These are phyloP conservation scores for Rhinoraja longicauda DNA, from an alignment of 2,797 vertebrate species.

Conservation along the genomic window DNA sequence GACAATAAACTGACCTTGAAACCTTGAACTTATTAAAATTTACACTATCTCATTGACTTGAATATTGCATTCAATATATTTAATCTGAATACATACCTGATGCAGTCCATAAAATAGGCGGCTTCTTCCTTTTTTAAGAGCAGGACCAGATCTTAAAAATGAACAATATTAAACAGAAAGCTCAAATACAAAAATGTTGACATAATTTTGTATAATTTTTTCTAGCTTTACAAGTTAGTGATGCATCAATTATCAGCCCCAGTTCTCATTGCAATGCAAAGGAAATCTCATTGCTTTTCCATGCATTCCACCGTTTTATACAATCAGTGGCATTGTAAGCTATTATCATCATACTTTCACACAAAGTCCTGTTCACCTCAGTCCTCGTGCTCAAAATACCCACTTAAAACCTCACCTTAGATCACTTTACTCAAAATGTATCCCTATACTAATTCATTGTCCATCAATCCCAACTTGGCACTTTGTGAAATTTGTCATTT, in stretches of 20 bases:
- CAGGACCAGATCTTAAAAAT: constrained; percentile 74
- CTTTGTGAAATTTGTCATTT: neutral
- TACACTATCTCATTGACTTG: neutral
- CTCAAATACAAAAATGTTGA: neutral
- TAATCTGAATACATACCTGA: constrained; percentile 61
- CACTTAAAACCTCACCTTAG: neutral
- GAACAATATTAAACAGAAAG: constrained; percentile 32
- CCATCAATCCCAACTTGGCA: neutral
- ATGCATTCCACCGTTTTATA: neutral
- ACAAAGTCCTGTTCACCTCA: neutral
- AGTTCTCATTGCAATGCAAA: neutral
- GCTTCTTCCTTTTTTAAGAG: constrained; percentile 83
- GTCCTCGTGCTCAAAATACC: neutral
- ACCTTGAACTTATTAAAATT: neutral
- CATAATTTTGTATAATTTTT: neutral
- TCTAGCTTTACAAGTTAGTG: neutral
- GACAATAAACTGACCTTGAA: no score
- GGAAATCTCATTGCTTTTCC: neutral
- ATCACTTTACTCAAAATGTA: neutral
- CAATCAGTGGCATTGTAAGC: neutral
- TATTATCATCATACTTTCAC: neutral
- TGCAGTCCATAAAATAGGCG: constrained; percentile 83
- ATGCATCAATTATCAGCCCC: neutral
- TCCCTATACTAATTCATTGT: neutral
- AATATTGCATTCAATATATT: neutral